Base-by-base conservation (phyloP, 2,888 invertebrate species). In the Philonicus albiceps region DNA sequence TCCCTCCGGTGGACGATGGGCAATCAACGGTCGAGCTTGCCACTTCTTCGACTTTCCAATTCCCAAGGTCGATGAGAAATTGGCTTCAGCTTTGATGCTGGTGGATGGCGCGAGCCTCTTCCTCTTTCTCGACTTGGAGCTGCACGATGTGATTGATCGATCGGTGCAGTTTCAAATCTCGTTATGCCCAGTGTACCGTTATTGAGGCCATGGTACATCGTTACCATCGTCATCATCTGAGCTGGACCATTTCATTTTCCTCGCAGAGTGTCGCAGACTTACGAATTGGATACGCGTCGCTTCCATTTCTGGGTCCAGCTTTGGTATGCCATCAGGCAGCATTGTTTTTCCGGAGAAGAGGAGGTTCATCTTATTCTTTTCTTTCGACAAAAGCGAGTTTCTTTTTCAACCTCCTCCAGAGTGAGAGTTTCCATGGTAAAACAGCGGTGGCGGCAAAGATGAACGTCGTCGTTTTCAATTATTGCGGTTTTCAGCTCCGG, bases 41-140 rank as follows among this genome's bases (percentile, higher is more conserved):
- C 40, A 27, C 22, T 37, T 78, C 78, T 64, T 53, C 7, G 49
- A 43, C 43, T 78, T 78, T 81, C 80, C 81, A 81, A 81, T 85
- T 85, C 74, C 75, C 85, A 85, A 85, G 85, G 85, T 85, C 85
- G 76, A 85, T 85, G 85, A 85, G 75, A 76, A 37, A 85, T 75
- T 75, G 75, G 31, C 37, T 55, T 34, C 43, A 85, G 30, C 53
- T 76, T 53, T 31, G 30, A 49, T 30, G 30, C 37, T 43, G 13
- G 16, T 37, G 37, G 37, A 37, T 37, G 37, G 37, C 37, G 37
- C 37, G 49, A 49, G 49, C 19, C 19, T 49, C 49, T 49, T 49
- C 49, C 49, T 49, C n/a, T n/a, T 49, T 6, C 6, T 49, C n/a
- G n/a, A 49, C n/a, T 49, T 43, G 1, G 11, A 13, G 49, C n/a